Conservation (phyloP, 2,797 vertebrate genomes). For the Poliocrania exsul region DNA sequence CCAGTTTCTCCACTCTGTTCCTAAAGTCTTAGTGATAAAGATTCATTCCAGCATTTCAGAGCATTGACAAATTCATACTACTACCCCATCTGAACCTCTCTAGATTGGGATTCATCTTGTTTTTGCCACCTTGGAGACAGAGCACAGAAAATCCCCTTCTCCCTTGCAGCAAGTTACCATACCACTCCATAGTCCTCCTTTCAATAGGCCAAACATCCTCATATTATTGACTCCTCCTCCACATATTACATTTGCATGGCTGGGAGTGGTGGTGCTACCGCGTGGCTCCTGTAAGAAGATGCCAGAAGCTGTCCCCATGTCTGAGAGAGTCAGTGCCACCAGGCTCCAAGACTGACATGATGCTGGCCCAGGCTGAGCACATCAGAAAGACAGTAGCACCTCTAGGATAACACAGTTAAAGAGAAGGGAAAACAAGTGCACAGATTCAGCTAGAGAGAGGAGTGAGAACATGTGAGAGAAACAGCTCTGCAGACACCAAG, state of each 20-base stretch:
- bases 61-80: background rate
- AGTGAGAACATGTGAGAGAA: background rate
- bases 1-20: background rate
- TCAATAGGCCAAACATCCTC: background rate
- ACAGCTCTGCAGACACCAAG: background rate
- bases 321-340: too few species aligned
- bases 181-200: background rate
- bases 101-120: background rate
- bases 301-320: background rate
- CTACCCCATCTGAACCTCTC: background rate
- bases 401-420: fast-evolving
- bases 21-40: background rate
- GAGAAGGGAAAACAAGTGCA: background rate
- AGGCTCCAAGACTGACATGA: background rate
- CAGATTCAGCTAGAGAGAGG: background rate
- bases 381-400: fast-evolving
- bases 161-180: background rate
- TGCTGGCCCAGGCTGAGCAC: background rate
- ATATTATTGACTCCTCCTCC: background rate
- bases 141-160: background rate
- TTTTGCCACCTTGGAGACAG: background rate
- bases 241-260: fast-evolving
- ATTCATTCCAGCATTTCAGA: background rate
- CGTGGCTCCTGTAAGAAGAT: background rate
- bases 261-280: background rate